phyloP scores from a whole-genome alignment of 2,888 invertebrate species.

The Rhodophaea formosa region DNA sequence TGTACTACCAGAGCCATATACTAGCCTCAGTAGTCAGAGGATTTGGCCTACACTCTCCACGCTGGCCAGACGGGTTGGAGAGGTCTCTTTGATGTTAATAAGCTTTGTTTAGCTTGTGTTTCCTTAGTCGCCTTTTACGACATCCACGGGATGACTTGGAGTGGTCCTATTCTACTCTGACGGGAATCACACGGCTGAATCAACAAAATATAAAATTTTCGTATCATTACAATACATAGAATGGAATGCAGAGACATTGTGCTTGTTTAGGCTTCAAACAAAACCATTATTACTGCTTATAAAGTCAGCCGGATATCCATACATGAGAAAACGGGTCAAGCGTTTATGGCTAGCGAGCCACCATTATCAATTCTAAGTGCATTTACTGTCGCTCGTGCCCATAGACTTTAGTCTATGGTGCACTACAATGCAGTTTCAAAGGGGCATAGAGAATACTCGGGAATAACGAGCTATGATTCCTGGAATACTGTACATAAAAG shows the following conservation, averaged over 20 bases:
- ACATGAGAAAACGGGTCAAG: conserved; percentile 67
- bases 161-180: too few species aligned
- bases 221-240: conserved; percentile 25
- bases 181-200: too few species aligned
- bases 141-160: too few species aligned
- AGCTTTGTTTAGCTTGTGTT: too few species aligned
- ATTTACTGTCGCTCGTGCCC: conserved; percentile 41
- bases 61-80: too few species aligned
- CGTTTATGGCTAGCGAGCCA: conserved; percentile 35
- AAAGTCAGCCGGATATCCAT: conserved; percentile 69
- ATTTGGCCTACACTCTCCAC: too few species aligned
- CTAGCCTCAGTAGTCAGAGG: too few species aligned
- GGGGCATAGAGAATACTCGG: conserved; percentile 7
- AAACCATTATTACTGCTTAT: conserved; percentile 55
- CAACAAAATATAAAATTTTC: background rate
- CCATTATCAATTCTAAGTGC: conserved; percentile 52
- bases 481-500: conserved; percentile 10
- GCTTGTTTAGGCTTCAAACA: conserved; percentile 45
- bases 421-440: conserved; percentile 18
- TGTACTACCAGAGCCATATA: too few species aligned
- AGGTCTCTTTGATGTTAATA: too few species aligned
- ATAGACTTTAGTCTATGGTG: conserved; percentile 31
- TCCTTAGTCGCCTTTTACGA: too few species aligned
- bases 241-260: conserved; percentile 27
- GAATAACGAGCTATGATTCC: conserved; percentile 21